Evolutionary conservation across 2,888 invertebrate species (phyloP).

Genomic region (Amphiduros pacificus): DNA sequence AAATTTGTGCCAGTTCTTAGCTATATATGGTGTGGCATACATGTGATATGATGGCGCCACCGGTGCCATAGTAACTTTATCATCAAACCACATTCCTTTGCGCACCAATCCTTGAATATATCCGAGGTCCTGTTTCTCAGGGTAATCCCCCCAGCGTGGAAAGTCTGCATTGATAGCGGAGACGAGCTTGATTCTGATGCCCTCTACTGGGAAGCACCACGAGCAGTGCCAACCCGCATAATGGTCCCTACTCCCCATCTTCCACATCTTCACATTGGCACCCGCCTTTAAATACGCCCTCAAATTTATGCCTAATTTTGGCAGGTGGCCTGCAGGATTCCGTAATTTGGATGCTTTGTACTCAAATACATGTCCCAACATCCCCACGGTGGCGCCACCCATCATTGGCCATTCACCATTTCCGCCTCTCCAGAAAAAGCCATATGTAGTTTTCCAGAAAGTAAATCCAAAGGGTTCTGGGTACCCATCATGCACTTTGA

Average conservation of each 20-base stretch:
- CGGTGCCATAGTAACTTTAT: too few relatives aligned
- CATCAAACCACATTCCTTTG: too few relatives aligned
- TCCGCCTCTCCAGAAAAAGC: neutral
- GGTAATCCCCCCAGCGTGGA: too few relatives aligned
- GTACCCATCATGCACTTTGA: neutral
- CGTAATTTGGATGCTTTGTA: neutral
- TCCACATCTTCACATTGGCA: neutral
- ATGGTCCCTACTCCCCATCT: neutral
- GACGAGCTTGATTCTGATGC: neutral
- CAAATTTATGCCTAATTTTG: too few relatives aligned
- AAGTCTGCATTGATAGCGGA: slow-evolving; percentile 1
- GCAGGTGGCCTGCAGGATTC: neutral
- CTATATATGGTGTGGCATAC: too few relatives aligned
- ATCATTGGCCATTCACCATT: neutral
- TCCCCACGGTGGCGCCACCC: neutral
- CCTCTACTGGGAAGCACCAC: neutral
- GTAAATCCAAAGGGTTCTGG: neutral
- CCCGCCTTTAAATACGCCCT: neutral
- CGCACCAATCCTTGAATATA: too few relatives aligned
- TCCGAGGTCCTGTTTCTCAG: too few relatives aligned
- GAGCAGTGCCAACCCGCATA: slow-evolving; percentile 1
- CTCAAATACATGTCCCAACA: neutral
- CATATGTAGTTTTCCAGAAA: neutral
- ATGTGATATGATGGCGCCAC: too few relatives aligned
- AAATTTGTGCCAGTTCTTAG: too few relatives aligned